Evolutionary conservation across 2,888 invertebrate species (phyloP).

Genomic region (Trachelus tabidus): DNA sequence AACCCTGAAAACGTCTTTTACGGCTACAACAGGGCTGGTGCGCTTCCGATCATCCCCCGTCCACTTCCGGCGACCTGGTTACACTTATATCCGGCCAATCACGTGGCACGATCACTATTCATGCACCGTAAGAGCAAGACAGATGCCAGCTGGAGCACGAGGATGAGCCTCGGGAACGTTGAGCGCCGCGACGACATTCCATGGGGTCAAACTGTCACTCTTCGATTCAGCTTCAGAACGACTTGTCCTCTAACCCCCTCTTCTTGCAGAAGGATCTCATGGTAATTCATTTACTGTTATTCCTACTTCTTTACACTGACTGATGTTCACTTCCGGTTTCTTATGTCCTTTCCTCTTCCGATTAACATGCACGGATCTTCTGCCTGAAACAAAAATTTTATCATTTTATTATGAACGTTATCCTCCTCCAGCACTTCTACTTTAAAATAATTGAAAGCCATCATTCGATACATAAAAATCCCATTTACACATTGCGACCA

Average conservation of each 20-base stretch:
- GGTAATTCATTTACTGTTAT: background rate
- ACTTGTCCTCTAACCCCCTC: background rate
- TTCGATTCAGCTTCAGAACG: background rate
- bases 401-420: background rate
- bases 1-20: background rate
- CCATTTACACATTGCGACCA: background rate
- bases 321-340: background rate
- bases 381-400: background rate
- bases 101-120: background rate
- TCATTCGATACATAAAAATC: too few species aligned
- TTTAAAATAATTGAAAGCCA: background rate
- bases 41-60: background rate
- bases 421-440: background rate
- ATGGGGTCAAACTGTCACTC: background rate
- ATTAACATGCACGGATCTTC: background rate
- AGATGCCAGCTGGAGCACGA: background rate
- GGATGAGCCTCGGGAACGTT: background rate
- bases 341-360: background rate
- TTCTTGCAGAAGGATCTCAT: background rate
- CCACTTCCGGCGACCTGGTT: background rate
- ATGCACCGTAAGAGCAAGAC: background rate
- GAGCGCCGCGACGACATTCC: background rate
- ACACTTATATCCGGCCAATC: background rate
- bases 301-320: background rate
- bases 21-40: background rate